These are phyloP conservation scores for Stegodyphus dumicola DNA, from an alignment of 1,140 invertebrate genomes.

Conservation along the genomic window DNA sequence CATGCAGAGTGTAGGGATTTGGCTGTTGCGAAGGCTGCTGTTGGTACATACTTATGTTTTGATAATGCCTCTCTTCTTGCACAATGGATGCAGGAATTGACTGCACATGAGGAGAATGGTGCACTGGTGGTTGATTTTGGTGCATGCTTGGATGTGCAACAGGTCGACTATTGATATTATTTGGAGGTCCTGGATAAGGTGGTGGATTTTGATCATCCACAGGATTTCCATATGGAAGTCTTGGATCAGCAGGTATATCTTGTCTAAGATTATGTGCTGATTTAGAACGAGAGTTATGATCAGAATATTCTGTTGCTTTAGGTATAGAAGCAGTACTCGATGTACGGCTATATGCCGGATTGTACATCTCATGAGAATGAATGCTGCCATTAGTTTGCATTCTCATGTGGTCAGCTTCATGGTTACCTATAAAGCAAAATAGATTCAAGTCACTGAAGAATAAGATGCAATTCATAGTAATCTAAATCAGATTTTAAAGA, in stretches of 20 bases:
- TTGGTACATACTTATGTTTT: slow-evolving; percentile 65
- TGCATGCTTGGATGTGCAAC: slow-evolving; percentile 62
- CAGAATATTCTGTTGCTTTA: slow-evolving; percentile 48
- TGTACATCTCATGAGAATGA: slow-evolving; percentile 75
- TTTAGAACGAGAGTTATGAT: slow-evolving; percentile 32
- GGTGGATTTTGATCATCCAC: slow-evolving; percentile 62
- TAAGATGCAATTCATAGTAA: neutral
- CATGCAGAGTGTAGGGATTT: slow-evolving; percentile 33
- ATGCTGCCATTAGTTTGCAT: slow-evolving; percentile 21
- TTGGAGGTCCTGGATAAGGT: slow-evolving; percentile 45
- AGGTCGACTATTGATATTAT: slow-evolving; percentile 15
- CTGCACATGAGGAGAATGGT: slow-evolving; percentile 62
- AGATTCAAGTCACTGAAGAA: neutral
- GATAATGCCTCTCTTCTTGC: slow-evolving; percentile 65
- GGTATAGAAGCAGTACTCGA: slow-evolving; percentile 72
- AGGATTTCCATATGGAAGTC: slow-evolving; percentile 50
- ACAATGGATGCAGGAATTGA: slow-evolving; percentile 9
- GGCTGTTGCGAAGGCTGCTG: slow-evolving; percentile 24
- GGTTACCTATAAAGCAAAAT: slow-evolving; percentile 31
- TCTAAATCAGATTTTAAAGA: too few relatives aligned
- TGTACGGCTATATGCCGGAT: slow-evolving; percentile 76
- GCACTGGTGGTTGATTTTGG: slow-evolving; percentile 60
- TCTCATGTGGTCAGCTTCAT: slow-evolving; percentile 24
- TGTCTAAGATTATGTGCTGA: slow-evolving; percentile 53
- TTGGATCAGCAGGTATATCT: slow-evolving; percentile 27